A percentile compares a stretch with the other conserved stretches of the same genome.
These are phyloP conservation scores for Kryphioiulus occultus DNA, from an alignment of 2,888 invertebrate genomes.

Conservation along the genomic window DNA sequence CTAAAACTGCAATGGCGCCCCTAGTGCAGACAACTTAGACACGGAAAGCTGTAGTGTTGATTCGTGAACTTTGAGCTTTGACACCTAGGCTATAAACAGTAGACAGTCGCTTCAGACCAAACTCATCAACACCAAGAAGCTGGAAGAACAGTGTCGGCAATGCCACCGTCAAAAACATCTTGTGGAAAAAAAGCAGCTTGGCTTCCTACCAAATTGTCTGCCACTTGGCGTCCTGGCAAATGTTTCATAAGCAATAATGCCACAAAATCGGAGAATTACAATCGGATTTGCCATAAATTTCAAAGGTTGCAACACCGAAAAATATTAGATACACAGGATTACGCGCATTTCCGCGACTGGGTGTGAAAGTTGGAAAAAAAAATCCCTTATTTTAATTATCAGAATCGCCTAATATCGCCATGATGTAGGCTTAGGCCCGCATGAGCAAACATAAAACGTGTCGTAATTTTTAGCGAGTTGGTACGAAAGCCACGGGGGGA, in stretches of 20 bases:
- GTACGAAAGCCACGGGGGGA: conserved; percentile 29
- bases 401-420: conserved; percentile 21
- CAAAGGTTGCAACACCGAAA: conserved; percentile 27
- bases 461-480: conserved; percentile 36
- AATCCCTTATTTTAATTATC: conserved; percentile 35
- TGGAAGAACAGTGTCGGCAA: not conserved
- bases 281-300: conserved; percentile 36
- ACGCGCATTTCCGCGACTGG: conserved; percentile 12
- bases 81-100: not conserved
- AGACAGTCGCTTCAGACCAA: not conserved
- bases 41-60: too few species aligned
- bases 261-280: conserved; percentile 24
- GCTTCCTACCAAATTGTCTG: not conserved
- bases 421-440: conserved; percentile 29
- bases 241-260: not conserved
- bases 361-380: not conserved
- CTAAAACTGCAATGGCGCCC: too few species aligned
- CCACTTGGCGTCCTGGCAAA: not conserved
- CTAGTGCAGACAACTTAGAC: too few species aligned
- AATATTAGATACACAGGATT: conserved; percentile 17
- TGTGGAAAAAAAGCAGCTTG: not conserved
- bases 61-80: not conserved
- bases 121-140: not conserved
- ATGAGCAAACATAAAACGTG: conserved; percentile 36
- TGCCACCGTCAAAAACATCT: not conserved